These are phyloP conservation scores for Chionis minor DNA, from an alignment of 2,113 vertebrate species.

Conservation along the genomic window DNA sequence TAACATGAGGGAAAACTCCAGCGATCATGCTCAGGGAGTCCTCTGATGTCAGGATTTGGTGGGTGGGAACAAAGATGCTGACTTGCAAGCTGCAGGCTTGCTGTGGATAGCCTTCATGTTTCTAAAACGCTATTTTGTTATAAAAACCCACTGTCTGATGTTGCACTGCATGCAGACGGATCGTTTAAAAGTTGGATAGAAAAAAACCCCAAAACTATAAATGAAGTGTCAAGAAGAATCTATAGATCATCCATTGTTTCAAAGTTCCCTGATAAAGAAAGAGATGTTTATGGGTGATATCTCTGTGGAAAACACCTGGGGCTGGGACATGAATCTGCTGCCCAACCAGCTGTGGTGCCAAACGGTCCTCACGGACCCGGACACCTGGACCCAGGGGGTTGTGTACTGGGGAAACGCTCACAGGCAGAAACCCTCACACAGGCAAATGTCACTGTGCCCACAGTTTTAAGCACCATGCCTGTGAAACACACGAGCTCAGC, in stretches of 20 bases:
- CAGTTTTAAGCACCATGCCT: background rate
- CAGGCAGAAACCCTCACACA: background rate
- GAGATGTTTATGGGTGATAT: background rate
- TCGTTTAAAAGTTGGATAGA: background rate
- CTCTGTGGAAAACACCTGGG: background rate
- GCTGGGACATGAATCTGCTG: slow-evolving; percentile 7
- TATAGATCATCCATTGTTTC: background rate
- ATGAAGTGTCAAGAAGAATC: background rate
- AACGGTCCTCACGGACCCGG: fast-evolving
- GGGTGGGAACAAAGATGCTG: slow-evolving; percentile 38
- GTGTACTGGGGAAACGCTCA: background rate
- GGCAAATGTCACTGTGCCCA: background rate
- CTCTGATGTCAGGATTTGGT: slow-evolving; percentile 47
- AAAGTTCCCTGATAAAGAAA: background rate
- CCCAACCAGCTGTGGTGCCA: background rate
- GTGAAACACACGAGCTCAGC: background rate
- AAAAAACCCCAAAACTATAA: background rate
- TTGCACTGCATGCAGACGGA: background rate
- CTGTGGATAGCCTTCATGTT: background rate
- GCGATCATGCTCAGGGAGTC: slow-evolving; percentile 57
- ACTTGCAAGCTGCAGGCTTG: slow-evolving; percentile 8
- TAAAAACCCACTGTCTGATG: background rate
- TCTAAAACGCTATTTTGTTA: background rate
- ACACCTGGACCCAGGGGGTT: background rate
- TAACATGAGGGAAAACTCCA: slow-evolving; percentile 72